Percentiles rank a stretch among this genome's conserved stretches.
Conservation (phyloP, 2,113 vertebrate genomes). For the Nasalis larvatus region DNA sequence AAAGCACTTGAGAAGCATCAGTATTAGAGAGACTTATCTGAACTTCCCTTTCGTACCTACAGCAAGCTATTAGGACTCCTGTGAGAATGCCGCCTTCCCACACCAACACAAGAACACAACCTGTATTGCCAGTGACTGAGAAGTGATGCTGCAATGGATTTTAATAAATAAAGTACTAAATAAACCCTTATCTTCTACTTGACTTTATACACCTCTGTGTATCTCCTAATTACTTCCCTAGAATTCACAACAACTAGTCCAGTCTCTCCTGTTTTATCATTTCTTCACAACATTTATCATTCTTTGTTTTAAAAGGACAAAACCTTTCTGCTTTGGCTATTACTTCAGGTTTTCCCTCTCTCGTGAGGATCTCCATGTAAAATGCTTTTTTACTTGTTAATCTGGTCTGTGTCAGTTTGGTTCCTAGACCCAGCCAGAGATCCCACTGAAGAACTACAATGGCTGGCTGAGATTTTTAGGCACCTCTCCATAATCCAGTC, state of each 20-base stretch:
- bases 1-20: background rate
- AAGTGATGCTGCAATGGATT: background rate
- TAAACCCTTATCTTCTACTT: background rate
- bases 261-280: background rate
- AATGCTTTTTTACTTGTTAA: background rate
- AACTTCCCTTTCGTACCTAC: background rate
- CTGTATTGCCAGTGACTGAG: background rate
- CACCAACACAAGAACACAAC: background rate
- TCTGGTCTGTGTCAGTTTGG: background rate
- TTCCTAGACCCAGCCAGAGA: background rate
- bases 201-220: background rate
- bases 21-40: background rate
- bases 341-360: background rate
- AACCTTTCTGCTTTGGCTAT: background rate
- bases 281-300: background rate
- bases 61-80: background rate
- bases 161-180: background rate
- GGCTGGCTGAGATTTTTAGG: background rate
- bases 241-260: background rate
- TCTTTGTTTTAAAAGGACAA: background rate
- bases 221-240: background rate
- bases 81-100: background rate
- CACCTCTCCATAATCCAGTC: background rate
- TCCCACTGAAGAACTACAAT: background rate
- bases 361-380: background rate